Percentiles rank a stretch among this genome's conserved stretches.
phyloP scores from a whole-genome alignment of 2,113 vertebrate genomes.

The Misgurnus mizolepis region DNA sequence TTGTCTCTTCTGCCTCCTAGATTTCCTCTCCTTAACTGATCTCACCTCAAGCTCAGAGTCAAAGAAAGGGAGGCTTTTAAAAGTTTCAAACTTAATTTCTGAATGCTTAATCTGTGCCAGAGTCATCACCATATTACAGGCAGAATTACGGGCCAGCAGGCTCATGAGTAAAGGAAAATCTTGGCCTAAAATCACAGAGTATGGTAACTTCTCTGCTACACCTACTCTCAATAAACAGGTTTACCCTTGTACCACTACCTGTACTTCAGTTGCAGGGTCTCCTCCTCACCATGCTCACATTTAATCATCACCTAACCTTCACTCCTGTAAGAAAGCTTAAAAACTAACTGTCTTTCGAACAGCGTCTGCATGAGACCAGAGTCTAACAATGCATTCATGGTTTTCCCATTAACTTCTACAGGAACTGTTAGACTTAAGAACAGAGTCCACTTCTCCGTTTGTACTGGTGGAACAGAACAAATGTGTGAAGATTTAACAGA shows the following conservation, averaged over 20 bases:
- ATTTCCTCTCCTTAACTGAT: neutral
- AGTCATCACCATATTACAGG: neutral
- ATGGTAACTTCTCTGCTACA: neutral
- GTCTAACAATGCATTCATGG: neutral
- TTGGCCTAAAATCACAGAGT: constrained; percentile 2
- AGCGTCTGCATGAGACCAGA: neutral
- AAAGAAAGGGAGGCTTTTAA: no score
- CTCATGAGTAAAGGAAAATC: neutral
- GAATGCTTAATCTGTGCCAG: neutral
- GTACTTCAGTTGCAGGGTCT: neutral
- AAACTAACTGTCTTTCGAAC: neutral
- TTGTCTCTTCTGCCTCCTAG: neutral
- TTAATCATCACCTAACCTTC: neutral
- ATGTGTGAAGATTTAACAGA: neutral
- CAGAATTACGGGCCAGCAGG: neutral
- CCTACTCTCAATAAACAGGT: neutral
- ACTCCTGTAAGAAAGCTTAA: neutral
- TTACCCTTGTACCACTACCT: neutral
- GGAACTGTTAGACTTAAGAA: neutral
- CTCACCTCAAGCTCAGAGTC: neutral
- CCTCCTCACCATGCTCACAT: neutral
- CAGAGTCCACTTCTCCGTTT: neutral
- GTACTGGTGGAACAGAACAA: neutral
- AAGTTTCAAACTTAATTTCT: no score
- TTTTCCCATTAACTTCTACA: neutral